These are phyloP conservation scores for Delia radicum DNA, from an alignment of 1,140 invertebrate genomes.

Conservation along the genomic window DNA sequence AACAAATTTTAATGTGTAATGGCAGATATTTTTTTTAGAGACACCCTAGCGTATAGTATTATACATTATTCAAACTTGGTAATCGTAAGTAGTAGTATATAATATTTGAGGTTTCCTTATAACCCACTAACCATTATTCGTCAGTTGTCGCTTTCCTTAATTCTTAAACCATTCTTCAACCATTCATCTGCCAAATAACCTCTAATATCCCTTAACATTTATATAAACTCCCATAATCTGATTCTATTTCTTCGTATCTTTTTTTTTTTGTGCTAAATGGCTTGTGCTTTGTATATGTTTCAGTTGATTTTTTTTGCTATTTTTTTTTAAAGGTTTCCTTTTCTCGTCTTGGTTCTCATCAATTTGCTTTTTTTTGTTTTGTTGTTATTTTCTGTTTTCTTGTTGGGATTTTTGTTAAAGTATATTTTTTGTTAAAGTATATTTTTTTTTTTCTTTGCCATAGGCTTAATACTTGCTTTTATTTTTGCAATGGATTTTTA, in stretches of 20 bases:
- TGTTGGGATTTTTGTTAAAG: background rate
- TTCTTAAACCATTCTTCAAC: background rate
- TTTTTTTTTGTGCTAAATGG: background rate
- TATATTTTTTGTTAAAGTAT: background rate
- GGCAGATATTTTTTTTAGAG: too few species aligned
- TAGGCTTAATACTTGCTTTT: background rate
- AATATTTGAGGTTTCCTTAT: background rate
- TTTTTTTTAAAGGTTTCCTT: background rate
- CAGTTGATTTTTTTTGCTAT: background rate
- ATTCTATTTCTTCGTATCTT: background rate
- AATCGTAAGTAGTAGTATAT: background rate
- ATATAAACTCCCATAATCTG: constrained; percentile 10
- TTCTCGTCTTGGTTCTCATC: background rate
- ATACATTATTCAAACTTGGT: too few species aligned
- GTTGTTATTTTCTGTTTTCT: background rate
- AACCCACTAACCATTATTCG: background rate
- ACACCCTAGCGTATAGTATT: too few species aligned
- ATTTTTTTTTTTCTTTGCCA: background rate
- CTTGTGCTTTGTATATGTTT: background rate
- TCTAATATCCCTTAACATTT: constrained; percentile 9
- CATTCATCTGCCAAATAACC: constrained; percentile 8
- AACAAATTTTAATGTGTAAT: too few species aligned
- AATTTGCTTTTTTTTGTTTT: background rate
- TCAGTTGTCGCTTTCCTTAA: background rate
- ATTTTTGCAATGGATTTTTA: background rate